Evolutionary conservation across 64 coral and sea anemone species (phyloP).

Genomic region (Actinia tenebrosa): DNA sequence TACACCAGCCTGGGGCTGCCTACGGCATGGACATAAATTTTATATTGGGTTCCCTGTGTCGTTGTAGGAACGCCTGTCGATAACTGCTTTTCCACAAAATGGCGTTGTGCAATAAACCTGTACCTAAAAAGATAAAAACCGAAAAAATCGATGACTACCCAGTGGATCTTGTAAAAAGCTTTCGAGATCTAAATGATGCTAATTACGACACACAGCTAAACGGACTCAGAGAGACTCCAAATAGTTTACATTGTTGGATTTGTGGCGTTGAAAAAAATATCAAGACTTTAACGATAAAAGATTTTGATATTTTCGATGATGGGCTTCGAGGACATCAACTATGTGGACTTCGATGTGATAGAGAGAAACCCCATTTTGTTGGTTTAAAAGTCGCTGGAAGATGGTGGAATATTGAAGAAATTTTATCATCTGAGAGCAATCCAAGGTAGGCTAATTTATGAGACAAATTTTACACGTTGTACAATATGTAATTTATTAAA

Average conservation of each 20-base stretch:
- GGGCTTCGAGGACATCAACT: background rate
- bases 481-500: no score
- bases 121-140: background rate
- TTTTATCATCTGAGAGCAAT: constrained; percentile 12
- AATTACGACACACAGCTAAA: background rate
- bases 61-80: background rate
- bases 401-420: constrained; percentile 45
- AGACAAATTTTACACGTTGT: no score
- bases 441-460: constrained; percentile 7
- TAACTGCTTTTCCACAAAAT: background rate
- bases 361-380: constrained; percentile 24
- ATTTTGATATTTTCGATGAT: background rate
- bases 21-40: no score
- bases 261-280: background rate
- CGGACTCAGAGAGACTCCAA: background rate
- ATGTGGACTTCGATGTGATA: background rate
- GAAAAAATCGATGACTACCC: background rate
- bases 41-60: background rate
- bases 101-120: background rate
- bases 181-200: background rate
- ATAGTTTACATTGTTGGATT: background rate
- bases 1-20: no score
- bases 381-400: constrained; percentile 12
- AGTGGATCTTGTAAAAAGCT: background rate
- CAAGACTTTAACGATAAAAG: background rate